These are phyloP conservation scores for Halictus rubicundus DNA, from an alignment of 1,140 invertebrate species.

Conservation along the genomic window DNA sequence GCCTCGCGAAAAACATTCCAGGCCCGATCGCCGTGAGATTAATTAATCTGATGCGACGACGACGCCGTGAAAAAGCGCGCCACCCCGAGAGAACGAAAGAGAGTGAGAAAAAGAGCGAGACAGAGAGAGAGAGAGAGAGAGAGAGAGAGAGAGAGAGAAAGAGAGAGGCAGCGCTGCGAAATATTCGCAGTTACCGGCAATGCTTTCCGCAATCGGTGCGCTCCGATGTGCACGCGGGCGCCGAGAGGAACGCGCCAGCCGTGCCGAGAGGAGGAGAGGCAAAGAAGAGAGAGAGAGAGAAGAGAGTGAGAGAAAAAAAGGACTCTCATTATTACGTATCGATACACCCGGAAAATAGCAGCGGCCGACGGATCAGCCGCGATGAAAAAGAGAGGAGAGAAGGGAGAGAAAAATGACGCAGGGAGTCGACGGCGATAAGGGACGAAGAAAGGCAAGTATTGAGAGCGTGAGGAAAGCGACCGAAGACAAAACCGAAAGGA, in stretches of 20 bases:
- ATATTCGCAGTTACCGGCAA: constrained; percentile 28
- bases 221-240: neutral
- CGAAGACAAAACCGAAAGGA: constrained; percentile 1
- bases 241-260: constrained; percentile 20
- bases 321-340: constrained; percentile 77
- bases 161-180: neutral
- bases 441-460: constrained; percentile 53
- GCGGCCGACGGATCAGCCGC: constrained; percentile 47
- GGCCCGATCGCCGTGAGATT: constrained; percentile 28
- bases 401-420: constrained; percentile 51
- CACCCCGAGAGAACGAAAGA: neutral
- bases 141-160: too few species aligned
- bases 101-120: too few species aligned
- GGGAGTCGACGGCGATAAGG: constrained; percentile 20
- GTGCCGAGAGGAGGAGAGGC: constrained; percentile 38
- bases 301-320: constrained; percentile 62
- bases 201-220: constrained; percentile 2
- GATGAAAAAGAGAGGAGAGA: neutral
- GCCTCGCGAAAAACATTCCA: constrained; percentile 25
- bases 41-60: constrained; percentile 37
- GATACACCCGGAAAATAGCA: constrained; percentile 73
- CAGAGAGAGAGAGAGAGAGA: too few species aligned
- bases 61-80: constrained; percentile 15
- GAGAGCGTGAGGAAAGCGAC: constrained; percentile 22
- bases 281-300: constrained; percentile 42